A percentile compares a stretch with the other conserved stretches of the same genome.
phyloP scores from a whole-genome alignment of 2,888 invertebrate genomes.

The Spilosoma lubricipeda region DNA sequence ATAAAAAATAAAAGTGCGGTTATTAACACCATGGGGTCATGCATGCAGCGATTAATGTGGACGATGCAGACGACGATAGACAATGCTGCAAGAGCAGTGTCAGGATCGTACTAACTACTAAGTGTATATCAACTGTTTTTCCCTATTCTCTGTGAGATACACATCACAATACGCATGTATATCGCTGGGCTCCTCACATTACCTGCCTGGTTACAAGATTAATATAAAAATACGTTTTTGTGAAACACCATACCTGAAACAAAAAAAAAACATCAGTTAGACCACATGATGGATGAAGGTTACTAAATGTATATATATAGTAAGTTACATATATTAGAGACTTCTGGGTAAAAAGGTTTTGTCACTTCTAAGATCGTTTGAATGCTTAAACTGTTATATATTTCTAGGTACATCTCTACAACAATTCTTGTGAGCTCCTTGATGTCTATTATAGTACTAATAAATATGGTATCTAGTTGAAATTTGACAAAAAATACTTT shows the following conservation, averaged over 20 bases:
- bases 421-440: too few relatives aligned
- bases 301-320: background rate
- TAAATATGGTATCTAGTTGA: background rate
- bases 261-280: slow-evolving; percentile 16
- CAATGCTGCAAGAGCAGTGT: too few relatives aligned
- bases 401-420: too few relatives aligned
- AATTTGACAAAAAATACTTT: background rate
- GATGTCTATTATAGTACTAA: background rate
- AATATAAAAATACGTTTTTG: too few relatives aligned
- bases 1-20: too few relatives aligned
- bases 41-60: too few relatives aligned
- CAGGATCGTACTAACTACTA: too few relatives aligned
- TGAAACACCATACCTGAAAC: slow-evolving; percentile 40
- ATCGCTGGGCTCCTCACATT: background rate
- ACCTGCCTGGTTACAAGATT: background rate
- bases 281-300: background rate
- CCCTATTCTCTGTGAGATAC: background rate
- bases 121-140: background rate
- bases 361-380: background rate
- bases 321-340: background rate
- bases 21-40: too few relatives aligned
- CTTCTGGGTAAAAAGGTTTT: background rate
- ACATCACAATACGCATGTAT: background rate
- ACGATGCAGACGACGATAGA: too few relatives aligned
- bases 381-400: background rate